Percentiles rank a stretch among this genome's conserved stretches.
Evolutionary conservation across 2,113 vertebrate genomes (phyloP).

Genomic region (Neotoma lepida): DNA sequence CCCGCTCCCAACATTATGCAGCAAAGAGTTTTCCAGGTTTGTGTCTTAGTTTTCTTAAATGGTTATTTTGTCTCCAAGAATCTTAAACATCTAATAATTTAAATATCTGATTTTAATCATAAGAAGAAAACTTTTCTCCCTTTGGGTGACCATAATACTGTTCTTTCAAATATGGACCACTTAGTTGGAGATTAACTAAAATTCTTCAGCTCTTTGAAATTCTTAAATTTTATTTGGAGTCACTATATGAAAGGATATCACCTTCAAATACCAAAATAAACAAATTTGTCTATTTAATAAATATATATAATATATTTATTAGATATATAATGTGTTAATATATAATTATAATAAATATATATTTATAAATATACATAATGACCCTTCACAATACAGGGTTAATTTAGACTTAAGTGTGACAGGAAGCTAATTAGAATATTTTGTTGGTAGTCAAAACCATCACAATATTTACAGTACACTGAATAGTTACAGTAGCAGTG

Average conservation of each 20-base stretch:
- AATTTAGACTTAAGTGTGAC: neutral
- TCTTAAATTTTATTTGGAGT: constrained; percentile 39
- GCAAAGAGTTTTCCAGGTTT: constrained; percentile 35
- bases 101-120: constrained; percentile 41
- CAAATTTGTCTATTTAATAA: neutral
- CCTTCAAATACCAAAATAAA: constrained; percentile 48
- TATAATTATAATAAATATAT: neutral
- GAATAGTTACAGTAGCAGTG: neutral
- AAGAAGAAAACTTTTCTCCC: constrained; percentile 20
- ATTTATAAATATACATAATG: neutral
- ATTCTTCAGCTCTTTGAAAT: constrained; percentile 41
- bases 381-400: neutral
- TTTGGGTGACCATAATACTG: neutral
- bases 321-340: neutral
- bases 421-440: constrained; percentile 26
- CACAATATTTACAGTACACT: neutral
- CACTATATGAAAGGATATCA: neutral
- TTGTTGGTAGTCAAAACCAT: constrained; percentile 20
- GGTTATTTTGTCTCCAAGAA: constrained; percentile 30
- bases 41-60: constrained; percentile 46
- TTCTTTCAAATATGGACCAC: constrained; percentile 23
- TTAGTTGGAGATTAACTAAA: constrained; percentile 22
- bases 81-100: constrained; percentile 52
- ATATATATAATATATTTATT: neutral
- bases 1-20: neutral